Evolutionary conservation across 1,140 invertebrate species (phyloP).

Genomic region (Drosophila ananassae): DNA sequence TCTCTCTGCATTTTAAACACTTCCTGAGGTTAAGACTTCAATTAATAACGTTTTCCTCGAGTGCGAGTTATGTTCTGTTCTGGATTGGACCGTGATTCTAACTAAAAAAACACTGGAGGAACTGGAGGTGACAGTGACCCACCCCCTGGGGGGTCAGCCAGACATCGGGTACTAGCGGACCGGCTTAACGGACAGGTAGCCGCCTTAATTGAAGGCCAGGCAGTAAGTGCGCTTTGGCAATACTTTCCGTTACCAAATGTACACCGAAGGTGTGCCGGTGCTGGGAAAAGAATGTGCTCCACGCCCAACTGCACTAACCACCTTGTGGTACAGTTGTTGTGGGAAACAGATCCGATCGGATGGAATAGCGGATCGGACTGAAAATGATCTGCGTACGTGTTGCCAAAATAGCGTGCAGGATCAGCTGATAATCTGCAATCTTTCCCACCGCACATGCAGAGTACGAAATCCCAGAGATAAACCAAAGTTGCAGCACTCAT

Average conservation of each 20-base stretch:
- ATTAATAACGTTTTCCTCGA: slow-evolving; percentile 11
- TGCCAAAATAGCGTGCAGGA: slow-evolving; percentile 37
- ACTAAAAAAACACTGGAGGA: slow-evolving; percentile 14
- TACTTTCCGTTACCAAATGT: slow-evolving; percentile 47
- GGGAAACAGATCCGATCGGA: slow-evolving; percentile 26
- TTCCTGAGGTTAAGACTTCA: slow-evolving; percentile 2
- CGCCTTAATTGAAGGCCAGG: slow-evolving; percentile 45
- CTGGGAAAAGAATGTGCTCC: slow-evolving; percentile 41
- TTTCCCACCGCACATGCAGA: slow-evolving; percentile 26
- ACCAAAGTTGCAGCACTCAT: slow-evolving; percentile 37
- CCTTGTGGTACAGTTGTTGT: slow-evolving; percentile 9
- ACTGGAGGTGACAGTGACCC: slow-evolving; percentile 56
- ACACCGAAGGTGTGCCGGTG: slow-evolving; percentile 27
- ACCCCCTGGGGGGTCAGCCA: slow-evolving; percentile 62
- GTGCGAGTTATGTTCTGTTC: slow-evolving; percentile 6
- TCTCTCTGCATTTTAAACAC: background rate
- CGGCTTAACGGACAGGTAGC: slow-evolving; percentile 67
- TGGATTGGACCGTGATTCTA: slow-evolving; percentile 10
- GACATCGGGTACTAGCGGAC: slow-evolving; percentile 52
- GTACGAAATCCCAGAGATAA: slow-evolving; percentile 36
- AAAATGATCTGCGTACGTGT: slow-evolving; percentile 35
- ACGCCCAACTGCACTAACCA: background rate
- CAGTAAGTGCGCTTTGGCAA: slow-evolving; percentile 58
- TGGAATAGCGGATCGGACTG: background rate
- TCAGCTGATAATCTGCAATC: slow-evolving; percentile 17